Evolutionary conservation across 2,888 invertebrate genomes (phyloP).

Genomic region (Mimas tiliae): DNA sequence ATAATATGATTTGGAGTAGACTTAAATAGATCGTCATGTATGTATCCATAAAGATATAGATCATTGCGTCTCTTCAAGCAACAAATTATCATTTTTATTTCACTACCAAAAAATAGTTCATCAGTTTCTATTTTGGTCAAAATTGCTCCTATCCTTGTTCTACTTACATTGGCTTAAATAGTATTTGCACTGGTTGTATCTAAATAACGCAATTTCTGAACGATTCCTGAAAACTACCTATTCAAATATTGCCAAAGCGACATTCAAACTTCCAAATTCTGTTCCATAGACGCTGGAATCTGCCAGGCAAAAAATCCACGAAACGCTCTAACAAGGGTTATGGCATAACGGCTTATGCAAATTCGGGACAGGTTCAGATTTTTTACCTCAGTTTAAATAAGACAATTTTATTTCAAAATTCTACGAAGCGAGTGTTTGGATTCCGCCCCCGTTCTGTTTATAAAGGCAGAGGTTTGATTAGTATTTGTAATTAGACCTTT

Average conservation of each 20-base stretch:
- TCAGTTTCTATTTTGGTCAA: too few species aligned
- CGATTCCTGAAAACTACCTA: too few species aligned
- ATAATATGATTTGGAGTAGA: background rate
- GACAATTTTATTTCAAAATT: conserved; percentile 46
- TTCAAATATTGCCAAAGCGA: too few species aligned
- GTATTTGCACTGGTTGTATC: too few species aligned
- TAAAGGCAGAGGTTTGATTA: conserved; percentile 38
- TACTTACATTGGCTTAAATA: too few species aligned
- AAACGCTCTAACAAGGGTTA: conserved; percentile 5
- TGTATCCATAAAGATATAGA: too few species aligned
- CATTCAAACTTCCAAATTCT: background rate
- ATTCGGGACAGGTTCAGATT: conserved; percentile 47
- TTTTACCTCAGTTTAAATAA: conserved; percentile 51
- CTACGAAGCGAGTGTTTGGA: conserved; percentile 46
- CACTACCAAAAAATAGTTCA: too few species aligned
- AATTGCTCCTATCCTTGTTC: too few species aligned
- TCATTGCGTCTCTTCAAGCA: too few species aligned
- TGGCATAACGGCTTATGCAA: conserved; percentile 49
- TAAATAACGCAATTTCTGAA: too few species aligned
- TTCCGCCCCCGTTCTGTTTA: conserved; percentile 44
- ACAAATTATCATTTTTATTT: too few species aligned
- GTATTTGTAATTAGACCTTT: conserved; percentile 49
- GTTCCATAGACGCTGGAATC: background rate
- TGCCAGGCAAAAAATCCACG: conserved; percentile 3
- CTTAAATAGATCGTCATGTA: too few species aligned